phyloP scores from a whole-genome alignment of 53 echinoderm and acorn worm genomes.

The Henricia sp. region DNA sequence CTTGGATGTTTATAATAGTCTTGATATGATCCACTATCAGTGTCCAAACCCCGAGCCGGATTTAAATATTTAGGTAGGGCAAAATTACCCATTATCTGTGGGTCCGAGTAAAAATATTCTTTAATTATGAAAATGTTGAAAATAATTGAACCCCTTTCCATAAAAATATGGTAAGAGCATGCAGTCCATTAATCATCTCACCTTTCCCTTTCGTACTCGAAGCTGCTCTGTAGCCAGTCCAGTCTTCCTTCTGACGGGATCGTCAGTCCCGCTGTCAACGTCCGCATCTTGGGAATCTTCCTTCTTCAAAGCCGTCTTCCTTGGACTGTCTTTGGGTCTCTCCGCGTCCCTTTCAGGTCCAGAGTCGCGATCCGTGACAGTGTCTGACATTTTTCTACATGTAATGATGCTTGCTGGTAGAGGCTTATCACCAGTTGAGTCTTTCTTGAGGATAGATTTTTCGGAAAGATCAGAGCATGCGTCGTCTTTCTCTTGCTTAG shows the following conservation, averaged over 20 bases:
- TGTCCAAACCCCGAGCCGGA: too few relatives aligned
- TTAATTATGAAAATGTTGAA: too few relatives aligned
- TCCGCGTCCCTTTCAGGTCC: too few relatives aligned
- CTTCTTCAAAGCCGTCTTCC: slow-evolving; percentile 53
- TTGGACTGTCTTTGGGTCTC: slow-evolving; percentile 62
- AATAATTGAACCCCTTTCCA: too few relatives aligned
- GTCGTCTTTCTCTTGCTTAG: slow-evolving; percentile 53
- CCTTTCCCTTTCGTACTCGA: slow-evolving; percentile 76
- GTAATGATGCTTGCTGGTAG: slow-evolving; percentile 29
- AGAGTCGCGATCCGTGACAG: neutral
- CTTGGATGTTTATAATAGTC: too few relatives aligned
- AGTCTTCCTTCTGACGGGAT: slow-evolving; percentile 54
- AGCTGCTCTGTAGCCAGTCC: slow-evolving; percentile 46
- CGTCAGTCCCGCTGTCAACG: slow-evolving; percentile 76
- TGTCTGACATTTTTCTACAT: slow-evolving; percentile 24
- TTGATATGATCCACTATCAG: too few relatives aligned
- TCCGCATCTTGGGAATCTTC: slow-evolving; percentile 76
- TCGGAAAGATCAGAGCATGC: slow-evolving; percentile 35
- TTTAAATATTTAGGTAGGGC: too few relatives aligned
- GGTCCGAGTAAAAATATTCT: too few relatives aligned
- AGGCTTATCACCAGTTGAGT: slow-evolving; percentile 31
- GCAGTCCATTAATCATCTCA: slow-evolving; percentile 39
- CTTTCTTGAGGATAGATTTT: slow-evolving; percentile 65
- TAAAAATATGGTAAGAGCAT: too few relatives aligned
- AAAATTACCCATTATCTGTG: too few relatives aligned